Conservation (phyloP, 1,140 invertebrate genomes). For the Sitodiplosis mosellana region DNA sequence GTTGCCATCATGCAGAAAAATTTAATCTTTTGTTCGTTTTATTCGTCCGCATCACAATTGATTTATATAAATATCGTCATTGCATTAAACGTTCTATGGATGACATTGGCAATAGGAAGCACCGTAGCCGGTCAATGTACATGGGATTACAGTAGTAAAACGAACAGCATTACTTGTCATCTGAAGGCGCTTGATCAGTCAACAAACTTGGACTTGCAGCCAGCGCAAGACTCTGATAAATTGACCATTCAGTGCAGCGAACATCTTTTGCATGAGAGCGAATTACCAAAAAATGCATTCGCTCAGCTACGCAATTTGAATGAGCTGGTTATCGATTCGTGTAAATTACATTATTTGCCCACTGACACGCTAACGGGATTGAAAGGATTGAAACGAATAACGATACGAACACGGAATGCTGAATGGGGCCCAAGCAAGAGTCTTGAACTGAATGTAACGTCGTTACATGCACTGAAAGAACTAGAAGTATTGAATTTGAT, state of each 20-base stretch:
- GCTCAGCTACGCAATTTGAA: slow-evolving; percentile 50
- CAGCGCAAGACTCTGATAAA: slow-evolving; percentile 44
- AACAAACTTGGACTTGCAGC: slow-evolving; percentile 36
- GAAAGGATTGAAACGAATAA: slow-evolving; percentile 50
- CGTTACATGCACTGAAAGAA: slow-evolving; percentile 53
- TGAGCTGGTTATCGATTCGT: slow-evolving; percentile 51
- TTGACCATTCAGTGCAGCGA: slow-evolving; percentile 59
- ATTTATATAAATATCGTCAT: no score
- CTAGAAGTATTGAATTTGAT: slow-evolving; percentile 59
- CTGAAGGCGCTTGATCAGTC: slow-evolving; percentile 49
- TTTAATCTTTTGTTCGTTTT: no score
- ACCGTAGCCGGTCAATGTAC: slow-evolving; percentile 26
- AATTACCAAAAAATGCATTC: slow-evolving; percentile 48
- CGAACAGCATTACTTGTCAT: slow-evolving; percentile 38
- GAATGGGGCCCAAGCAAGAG: slow-evolving; percentile 55
- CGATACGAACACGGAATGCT: slow-evolving; percentile 52
- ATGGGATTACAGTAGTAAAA: slow-evolving; percentile 35
- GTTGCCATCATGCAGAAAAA: no score
- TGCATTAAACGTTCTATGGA: no score
- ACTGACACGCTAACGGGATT: slow-evolving; percentile 57
- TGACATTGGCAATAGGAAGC: not conserved
- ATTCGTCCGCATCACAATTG: no score
- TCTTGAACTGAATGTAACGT: slow-evolving; percentile 44
- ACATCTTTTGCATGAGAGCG: slow-evolving; percentile 59
- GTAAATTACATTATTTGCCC: slow-evolving; percentile 60